Evolutionary conservation across 2,888 invertebrate genomes (phyloP).

Genomic region (Cylloceria caligata): DNA sequence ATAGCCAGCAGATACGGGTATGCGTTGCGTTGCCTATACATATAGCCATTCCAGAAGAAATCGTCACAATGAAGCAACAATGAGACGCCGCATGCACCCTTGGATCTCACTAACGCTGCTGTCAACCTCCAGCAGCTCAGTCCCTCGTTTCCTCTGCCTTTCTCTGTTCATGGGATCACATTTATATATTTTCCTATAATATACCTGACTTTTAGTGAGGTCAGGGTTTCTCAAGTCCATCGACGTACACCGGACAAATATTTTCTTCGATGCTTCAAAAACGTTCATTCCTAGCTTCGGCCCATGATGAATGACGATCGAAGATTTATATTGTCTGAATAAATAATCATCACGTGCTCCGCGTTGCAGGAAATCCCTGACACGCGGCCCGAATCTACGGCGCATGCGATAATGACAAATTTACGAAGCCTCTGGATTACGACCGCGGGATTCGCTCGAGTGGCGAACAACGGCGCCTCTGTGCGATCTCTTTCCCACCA

Average conservation of each 20-base stretch:
- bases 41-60: slow-evolving; percentile 72
- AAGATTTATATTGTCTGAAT: neutral
- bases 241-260: slow-evolving; percentile 8
- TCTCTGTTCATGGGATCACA: slow-evolving; percentile 72
- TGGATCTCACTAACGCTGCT: slow-evolving; percentile 19
- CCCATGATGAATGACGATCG: slow-evolving; percentile 5
- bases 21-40: neutral
- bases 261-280: slow-evolving; percentile 12
- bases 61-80: slow-evolving; percentile 82
- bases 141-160: slow-evolving; percentile 74
- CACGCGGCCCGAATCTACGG: slow-evolving; percentile 19
- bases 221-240: slow-evolving; percentile 69
- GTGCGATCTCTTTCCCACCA: slow-evolving; percentile 11
- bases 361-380: slow-evolving; percentile 6
- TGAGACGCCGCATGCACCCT: slow-evolving; percentile 72
- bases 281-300: neutral
- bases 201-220: slow-evolving; percentile 75
- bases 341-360: neutral
- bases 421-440: slow-evolving; percentile 24
- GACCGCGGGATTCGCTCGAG: slow-evolving; percentile 25
- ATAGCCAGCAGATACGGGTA: slow-evolving; percentile 47
- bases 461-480: slow-evolving; percentile 50
- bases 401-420: slow-evolving; percentile 1
- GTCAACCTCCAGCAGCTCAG: slow-evolving; percentile 48
- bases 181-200: slow-evolving; percentile 75